Evolutionary conservation across 2,888 invertebrate genomes (phyloP).

Genomic region (Leptinotarsa rubiginosa): DNA sequence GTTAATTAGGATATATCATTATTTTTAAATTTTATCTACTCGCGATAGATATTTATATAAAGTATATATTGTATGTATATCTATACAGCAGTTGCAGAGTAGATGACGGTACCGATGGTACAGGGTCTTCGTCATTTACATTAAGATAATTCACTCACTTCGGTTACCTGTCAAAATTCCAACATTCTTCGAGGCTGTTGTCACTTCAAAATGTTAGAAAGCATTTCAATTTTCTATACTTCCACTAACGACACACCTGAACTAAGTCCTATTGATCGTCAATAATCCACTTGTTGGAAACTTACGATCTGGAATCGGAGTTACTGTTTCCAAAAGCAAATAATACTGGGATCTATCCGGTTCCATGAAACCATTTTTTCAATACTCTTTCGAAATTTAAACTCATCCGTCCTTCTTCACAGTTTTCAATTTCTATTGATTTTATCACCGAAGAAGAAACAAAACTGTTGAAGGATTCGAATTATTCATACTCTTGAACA

Average conservation of each 20-base stretch:
- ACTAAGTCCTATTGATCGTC: background rate
- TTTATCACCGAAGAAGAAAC: slow-evolving; percentile 15
- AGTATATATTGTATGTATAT: slow-evolving; percentile 57
- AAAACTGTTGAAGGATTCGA: slow-evolving; percentile 21
- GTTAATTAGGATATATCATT: slow-evolving; percentile 64
- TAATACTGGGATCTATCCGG: no score
- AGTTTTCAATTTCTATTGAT: slow-evolving; percentile 21
- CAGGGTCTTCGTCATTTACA: slow-evolving; percentile 57
- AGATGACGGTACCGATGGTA: slow-evolving; percentile 57
- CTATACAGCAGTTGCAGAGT: slow-evolving; percentile 61
- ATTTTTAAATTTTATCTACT: slow-evolving; percentile 63
- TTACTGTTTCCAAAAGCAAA: no score
- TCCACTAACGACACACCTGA: background rate
- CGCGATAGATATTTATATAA: slow-evolving; percentile 63
- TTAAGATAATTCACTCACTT: slow-evolving; percentile 51
- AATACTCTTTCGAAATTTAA: slow-evolving; percentile 34
- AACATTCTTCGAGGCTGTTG: background rate
- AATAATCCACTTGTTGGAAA: no score
- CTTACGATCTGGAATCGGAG: no score
- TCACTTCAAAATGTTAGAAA: background rate
- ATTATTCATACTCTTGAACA: background rate
- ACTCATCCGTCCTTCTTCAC: slow-evolving; percentile 41
- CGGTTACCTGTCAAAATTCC: slow-evolving; percentile 49
- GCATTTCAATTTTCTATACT: background rate
- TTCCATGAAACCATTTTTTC: background rate